Evolutionary conservation across 2,888 invertebrate species (phyloP), one percentile per base, ranked within the genome.

Genomic region (Ophion ventricosus): DNA sequence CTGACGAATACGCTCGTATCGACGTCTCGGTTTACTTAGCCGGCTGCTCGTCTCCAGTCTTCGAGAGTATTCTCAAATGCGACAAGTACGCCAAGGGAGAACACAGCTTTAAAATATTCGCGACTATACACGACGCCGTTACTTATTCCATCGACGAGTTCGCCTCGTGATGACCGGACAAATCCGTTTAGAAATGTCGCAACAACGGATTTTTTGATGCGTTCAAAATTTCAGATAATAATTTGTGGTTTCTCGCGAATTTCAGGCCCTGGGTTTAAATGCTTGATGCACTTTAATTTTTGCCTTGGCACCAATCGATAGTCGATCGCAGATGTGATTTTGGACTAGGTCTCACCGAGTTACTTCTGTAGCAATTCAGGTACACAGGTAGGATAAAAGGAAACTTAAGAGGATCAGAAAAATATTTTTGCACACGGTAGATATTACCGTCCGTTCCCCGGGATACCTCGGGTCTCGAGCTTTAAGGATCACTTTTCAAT

Each of bases 111-210:
- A 90, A 90, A 82, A 94, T 95, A 40, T 96, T 96, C 88, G 95
- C 95, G 4, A 95, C 95, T 0, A 92, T 96, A 23, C 95, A 96
- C 87, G 96, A 96, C 92, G 96, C 96, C 40, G 95, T 96, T 61
- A 91, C 93, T 75, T 94, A 93, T 88, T 93, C 94, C 2, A 88
- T 90, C 80, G 90, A 89, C 61, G 88, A 92, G 82, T 83, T 90
- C 61, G 70, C 87, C 8, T 82, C 86, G 17, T 87, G 82, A 85
- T 86, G 57, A 87, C 73, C 7, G 5, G 25, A 2, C 25, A 17
- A 25, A 40, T n/a, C 1, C 1, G 26, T 43, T 2, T 2, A 2
- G 10, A 25, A n/a, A 14, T 59, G 54, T 72, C 29, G 5, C 20
- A 23, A 56, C 49, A 20, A 40, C 20, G 0, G 25, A 17, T 49